phyloP scores from a whole-genome alignment of 2,888 invertebrate genomes.

The Elgonia sp. region DNA sequence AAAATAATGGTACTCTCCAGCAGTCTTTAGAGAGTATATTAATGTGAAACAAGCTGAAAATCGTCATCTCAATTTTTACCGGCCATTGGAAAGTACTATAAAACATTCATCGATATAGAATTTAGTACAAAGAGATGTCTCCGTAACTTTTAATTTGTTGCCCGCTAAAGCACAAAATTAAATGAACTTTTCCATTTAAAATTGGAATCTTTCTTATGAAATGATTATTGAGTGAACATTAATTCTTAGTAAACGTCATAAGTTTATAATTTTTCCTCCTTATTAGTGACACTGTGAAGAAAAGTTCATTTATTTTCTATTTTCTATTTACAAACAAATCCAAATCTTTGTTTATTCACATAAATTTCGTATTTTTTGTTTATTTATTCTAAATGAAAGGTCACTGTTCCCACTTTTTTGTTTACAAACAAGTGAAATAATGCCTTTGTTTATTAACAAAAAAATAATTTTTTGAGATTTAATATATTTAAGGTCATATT shows the following conservation, averaged over 20 bases:
- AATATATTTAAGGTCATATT: too few relatives aligned
- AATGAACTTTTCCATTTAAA: constrained; percentile 66
- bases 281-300: too few relatives aligned
- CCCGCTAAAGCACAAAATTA: constrained; percentile 64
- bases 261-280: neutral
- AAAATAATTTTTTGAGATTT: too few relatives aligned
- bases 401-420: too few relatives aligned
- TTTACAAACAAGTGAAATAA: too few relatives aligned
- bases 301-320: too few relatives aligned
- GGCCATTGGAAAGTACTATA: constrained; percentile 61
- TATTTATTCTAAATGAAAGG: too few relatives aligned
- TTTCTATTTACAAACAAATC: too few relatives aligned
- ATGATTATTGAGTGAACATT: constrained; percentile 48
- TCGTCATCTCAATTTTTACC: constrained; percentile 68
- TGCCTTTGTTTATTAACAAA: too few relatives aligned
- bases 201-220: constrained; percentile 56
- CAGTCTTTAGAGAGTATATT: constrained; percentile 45
- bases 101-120: constrained; percentile 68
- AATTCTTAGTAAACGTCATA: constrained; percentile 23
- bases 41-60: constrained; percentile 70
- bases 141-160: constrained; percentile 67
- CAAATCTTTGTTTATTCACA: too few relatives aligned
- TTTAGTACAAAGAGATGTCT: constrained; percentile 64
- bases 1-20: constrained; percentile 27
- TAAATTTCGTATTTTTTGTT: too few relatives aligned